Percentiles rank a stretch among this genome's conserved stretches.
These are phyloP conservation scores for Petrosia ficiformis DNA, from an alignment of 37 sponge, comb jelly and placozoan genomes.

Conservation along the genomic window DNA sequence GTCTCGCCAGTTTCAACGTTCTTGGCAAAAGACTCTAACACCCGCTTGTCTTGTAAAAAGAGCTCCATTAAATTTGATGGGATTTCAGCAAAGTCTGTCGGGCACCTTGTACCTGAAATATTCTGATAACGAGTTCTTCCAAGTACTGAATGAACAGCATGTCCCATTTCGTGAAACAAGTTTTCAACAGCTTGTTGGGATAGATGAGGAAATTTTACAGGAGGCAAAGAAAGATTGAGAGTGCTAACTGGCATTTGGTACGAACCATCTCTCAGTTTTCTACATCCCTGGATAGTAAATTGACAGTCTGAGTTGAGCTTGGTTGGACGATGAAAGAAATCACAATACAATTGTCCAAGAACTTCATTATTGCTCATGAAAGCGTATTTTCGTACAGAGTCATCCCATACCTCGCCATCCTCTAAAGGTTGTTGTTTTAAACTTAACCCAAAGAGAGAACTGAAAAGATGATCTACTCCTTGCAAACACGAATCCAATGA, in stretches of 20 bases:
- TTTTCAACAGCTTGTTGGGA: slow-evolving; percentile 67
- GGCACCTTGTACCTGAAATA: slow-evolving; percentile 90
- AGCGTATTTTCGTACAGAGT: slow-evolving; percentile 55
- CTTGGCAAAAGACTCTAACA: slow-evolving; percentile 68
- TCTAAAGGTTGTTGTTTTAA: slow-evolving; percentile 30
- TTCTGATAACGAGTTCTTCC: slow-evolving; percentile 88
- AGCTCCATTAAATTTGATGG: slow-evolving; percentile 93
- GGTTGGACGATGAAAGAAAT: slow-evolving; percentile 45
- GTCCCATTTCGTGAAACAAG: slow-evolving; percentile 96
- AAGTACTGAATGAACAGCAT: slow-evolving; percentile 90
- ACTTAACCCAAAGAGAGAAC: slow-evolving; percentile 49
- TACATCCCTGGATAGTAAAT: slow-evolving; percentile 79
- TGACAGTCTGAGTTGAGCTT: slow-evolving; percentile 75
- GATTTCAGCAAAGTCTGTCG: slow-evolving; percentile 93
- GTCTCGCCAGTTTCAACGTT: slow-evolving; percentile 24
- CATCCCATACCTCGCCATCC: slow-evolving; percentile 70
- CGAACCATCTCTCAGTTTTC: slow-evolving; percentile 6
- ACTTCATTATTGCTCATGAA: slow-evolving; percentile 52
- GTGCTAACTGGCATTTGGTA: slow-evolving; percentile 86
- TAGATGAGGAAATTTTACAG: slow-evolving; percentile 19
- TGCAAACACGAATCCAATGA: slow-evolving; percentile 59
- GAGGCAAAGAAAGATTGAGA: slow-evolving; percentile 56
- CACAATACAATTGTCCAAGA: slow-evolving; percentile 72
- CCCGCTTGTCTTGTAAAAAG: slow-evolving; percentile 66
- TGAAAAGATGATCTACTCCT: slow-evolving; percentile 56